Evolutionary conservation across 2,888 invertebrate species (phyloP), one percentile per base, ranked within the genome.

Genomic region (Teleogryllus oceanicus): DNA sequence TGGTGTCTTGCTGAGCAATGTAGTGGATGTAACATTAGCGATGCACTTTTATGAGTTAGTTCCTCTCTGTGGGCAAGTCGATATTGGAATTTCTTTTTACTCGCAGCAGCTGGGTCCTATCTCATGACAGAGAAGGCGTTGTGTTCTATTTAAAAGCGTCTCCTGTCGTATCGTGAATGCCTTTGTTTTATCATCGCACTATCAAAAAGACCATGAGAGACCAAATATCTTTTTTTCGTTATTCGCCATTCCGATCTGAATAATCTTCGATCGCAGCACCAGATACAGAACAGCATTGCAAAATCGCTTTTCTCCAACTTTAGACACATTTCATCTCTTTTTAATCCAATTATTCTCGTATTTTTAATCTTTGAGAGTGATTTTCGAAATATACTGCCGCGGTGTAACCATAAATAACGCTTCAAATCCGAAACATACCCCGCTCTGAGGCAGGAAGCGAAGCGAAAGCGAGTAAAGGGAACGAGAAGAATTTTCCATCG

Each of bases 271-370:
- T 37, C 37, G 37, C 5, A 5, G 62, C 62, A 13, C 62, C 62
- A 62, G 37, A 62, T 62, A 37, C 62, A 62, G 62, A 62, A 37
- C 37, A 37, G 62, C 62, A 62, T 18, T 16, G n/a, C 62, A 8
- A 62, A 62, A 62, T n/a, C 62, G 62, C n/a, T 62, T 62, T 62
- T 62, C 62, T 62, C 62, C 62, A n/a, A 18, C n/a, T 18, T n/a
- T n/a, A 62, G 62, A 62, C 62, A 62, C 62, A 62, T 62, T 62
- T 62, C 62, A 62, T 62, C n/a, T 62, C 62, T 62, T 62, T 62
- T 62, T 62, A 62, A 62, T 62, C 62, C 62, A 62, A 62, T 62
- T 62, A 62, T 62, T 62, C 62, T n/a, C 62, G 62, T 62, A 62
- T 62, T 62, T 62, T 11, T 62, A 62, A 62, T 62, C 62, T 62